Percentiles rank a stretch among this genome's conserved stretches.
Conservation (phyloP, 2,888 invertebrate species). For the Nomada ferruginata region DNA sequence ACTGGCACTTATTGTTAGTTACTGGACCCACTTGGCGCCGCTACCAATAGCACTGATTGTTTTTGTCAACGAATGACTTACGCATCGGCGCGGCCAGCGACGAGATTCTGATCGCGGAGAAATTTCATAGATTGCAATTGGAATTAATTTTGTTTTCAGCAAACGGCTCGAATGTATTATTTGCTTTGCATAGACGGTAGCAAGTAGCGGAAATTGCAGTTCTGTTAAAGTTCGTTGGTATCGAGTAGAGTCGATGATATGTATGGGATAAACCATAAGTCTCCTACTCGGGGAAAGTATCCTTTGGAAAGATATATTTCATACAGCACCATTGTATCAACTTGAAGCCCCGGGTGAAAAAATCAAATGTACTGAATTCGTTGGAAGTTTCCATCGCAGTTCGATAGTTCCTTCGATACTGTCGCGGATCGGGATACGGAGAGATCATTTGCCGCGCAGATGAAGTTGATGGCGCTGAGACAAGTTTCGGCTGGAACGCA, state of each 20-base stretch:
- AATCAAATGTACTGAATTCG: background rate
- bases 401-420: background rate
- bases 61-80: slow-evolving; percentile 15
- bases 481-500: slow-evolving; percentile 49
- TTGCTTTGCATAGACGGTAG: background rate
- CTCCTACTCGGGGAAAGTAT: too few relatives aligned
- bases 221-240: background rate
- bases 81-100: background rate
- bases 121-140: background rate
- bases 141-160: too few relatives aligned
- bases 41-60: slow-evolving; percentile 26
- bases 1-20: slow-evolving; percentile 48
- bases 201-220: background rate
- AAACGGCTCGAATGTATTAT: too few relatives aligned
- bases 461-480: slow-evolving; percentile 47
- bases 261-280: too few relatives aligned
- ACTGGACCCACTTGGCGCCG: slow-evolving; percentile 18
- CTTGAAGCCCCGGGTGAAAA: background rate
- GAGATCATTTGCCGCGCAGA: slow-evolving; percentile 26
- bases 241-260: background rate
- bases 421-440: background rate
- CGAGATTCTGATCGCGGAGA: background rate
- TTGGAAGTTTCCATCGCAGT: background rate
- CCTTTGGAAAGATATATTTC: background rate
- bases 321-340: background rate